Base-by-base conservation (phyloP, 2,888 invertebrate genomes). In the Epirrhoe tristata region DNA sequence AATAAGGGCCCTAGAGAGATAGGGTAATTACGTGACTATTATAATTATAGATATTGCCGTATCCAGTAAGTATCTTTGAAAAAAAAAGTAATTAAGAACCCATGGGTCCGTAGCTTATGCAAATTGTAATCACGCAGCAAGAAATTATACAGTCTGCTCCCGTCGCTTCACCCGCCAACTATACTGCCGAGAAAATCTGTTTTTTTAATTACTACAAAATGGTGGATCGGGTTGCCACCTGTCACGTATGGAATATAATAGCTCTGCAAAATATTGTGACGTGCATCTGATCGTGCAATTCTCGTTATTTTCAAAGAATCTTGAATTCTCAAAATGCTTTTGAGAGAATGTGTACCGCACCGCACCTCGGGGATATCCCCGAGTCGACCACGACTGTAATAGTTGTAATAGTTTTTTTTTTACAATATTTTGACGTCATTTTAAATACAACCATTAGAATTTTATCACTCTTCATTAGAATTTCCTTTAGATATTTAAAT, bases 51-150 rank as follows among this genome's bases (percentile, higher is more conserved):
- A 32, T 46, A 14, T 10, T 56, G 65, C 57, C 60, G 52, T 52
- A 32, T 63, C 63, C 67, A 67, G 58, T 57, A 16, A 32, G n/a
- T 36, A 61, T 65, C 59, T 58, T 63, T 60, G 52, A 31, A 61
- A 43, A 61, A 61, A 65, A 67, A 71, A 68, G 77, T 83, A 84
- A 85, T 85, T 83, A 80, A 79, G 77, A 79, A 76, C 70, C 74
- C 69, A 73, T 77, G 78, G 77, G 74, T 74, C 78, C 79, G 73
- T 75, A 75, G 80, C 82, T 87, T 89, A 89, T 89, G 89, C 84
- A 86, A 88, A 89, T 87, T 72, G 71, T 81, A 83, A 83, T 86
- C 83, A 85, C 81, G 78, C 74, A 48, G 63, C 66, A 57, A 86
- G 85, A 88, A 86, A 88, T 84, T 83, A 84, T 83, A 78, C 78